Conservation (phyloP, 1,140 invertebrate species). For the Drosophila rhopaloa region DNA sequence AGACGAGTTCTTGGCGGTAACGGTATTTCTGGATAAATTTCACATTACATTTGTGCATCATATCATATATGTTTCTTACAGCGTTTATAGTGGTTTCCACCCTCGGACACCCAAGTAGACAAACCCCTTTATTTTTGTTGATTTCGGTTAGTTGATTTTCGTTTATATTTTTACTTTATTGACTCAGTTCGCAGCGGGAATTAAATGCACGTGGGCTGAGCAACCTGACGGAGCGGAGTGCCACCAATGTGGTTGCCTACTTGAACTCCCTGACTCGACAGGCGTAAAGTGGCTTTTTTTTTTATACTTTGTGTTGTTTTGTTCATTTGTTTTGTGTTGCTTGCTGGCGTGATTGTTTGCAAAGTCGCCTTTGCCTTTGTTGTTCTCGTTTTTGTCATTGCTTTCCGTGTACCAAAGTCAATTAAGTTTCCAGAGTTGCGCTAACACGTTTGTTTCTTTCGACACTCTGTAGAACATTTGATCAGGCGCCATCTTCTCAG, state of each 20-base stretch:
- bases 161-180: conserved; percentile 47
- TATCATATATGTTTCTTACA: no score
- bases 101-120: conserved; percentile 8
- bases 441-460: not conserved
- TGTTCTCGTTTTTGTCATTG: conserved; percentile 2
- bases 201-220: conserved; percentile 55
- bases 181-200: conserved; percentile 52
- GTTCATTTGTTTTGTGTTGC: conserved; percentile 16
- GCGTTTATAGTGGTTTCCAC: conserved; percentile 25
- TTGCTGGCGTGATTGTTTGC: conserved; percentile 28
- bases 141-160: conserved; percentile 32
- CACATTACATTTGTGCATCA: no score
- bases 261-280: conserved; percentile 72
- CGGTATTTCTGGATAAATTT: no score
- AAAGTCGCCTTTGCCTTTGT: conserved; percentile 12
- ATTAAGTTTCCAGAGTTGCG: conserved; percentile 1
- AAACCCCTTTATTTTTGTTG: conserved; percentile 1
- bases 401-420: conserved; percentile 4
- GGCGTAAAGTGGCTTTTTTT: conserved; percentile 77
- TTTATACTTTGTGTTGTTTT: conserved; percentile 53
- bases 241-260: conserved; percentile 49
- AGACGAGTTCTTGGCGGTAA: no score
- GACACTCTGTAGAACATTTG: conserved; percentile 64
- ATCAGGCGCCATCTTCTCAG: conserved; percentile 68
- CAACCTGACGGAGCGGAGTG: conserved; percentile 59